Evolutionary conservation across 37 sponge, comb jelly and placozoan genomes (phyloP), one percentile per base, ranked within the genome.

Genomic region (Aplysina aerophoba): DNA sequence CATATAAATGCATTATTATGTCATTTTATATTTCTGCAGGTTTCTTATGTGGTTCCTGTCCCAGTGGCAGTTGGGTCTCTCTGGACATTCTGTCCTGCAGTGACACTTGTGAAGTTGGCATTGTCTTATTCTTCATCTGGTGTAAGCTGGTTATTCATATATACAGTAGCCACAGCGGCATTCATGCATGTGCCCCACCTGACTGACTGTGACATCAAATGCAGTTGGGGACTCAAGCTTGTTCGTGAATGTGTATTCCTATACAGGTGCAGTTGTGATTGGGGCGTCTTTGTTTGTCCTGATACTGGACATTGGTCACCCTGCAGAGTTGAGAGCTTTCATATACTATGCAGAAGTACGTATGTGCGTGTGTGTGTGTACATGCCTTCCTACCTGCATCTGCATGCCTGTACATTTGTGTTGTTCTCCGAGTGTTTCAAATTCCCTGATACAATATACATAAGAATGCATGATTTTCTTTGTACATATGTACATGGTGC

Each of bases 331-430:
- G 27, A 84, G 80, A 72, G 88, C 87, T 19, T 39, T 91, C 54
- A 84, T 91, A 21, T 91, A 87, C 75, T 91, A 69, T 84, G 88
- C 85, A 34, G 81, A 87, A 27, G 86, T 86, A 63, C 63, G 73
- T 71, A 59, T 11, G 27, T 20, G 4, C 16, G 25, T 57, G 59
- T 20, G 15, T 20, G 17, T 57, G 59, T 57, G 59, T 57, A 17
- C 17, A 57, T 57, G 59, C n/a, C n/a, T n/a, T n/a, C n/a, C n/a
- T n/a, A n/a, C n/a, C n/a, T n/a, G n/a, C n/a, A n/a, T n/a, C n/a
- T n/a, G n/a, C n/a, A n/a, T n/a, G n/a, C n/a, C n/a, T n/a, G n/a
- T n/a, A n/a, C n/a, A n/a, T n/a, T n/a, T n/a, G n/a, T n/a, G n/a
- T n/a, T n/a, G n/a, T n/a, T n/a, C n/a, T n/a, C n/a, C n/a, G n/a